Base-by-base conservation (phyloP, 2,888 invertebrate genomes). In the Lycophotia porphyrea region DNA sequence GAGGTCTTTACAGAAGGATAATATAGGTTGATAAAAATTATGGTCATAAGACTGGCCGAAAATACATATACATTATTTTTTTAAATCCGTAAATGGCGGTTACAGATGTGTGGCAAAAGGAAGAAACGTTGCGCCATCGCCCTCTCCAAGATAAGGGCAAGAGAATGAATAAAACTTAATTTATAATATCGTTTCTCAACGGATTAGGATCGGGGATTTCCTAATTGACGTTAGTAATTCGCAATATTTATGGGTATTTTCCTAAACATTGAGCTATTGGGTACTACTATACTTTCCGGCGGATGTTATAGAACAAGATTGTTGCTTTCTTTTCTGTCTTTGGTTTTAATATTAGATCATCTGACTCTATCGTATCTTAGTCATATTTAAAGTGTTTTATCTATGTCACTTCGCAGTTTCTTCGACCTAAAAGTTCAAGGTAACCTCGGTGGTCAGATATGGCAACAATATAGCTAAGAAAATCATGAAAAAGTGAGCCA, bases 401-500 rank as follows among this genome's bases (percentile, higher is more conserved):
- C 55, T 60, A 58, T 70, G 58, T n/a, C 27, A 36, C 42, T 34
- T 21, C 24, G 34, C 44, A 18, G 11, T 75, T 66, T 75, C 60
- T 39, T 47, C 21, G 27, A 71, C 27, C 13, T 39, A 58, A 67
- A 67, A 71, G 77, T 67, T 81, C 81, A 80, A 76, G 75, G 69
- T 60, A 65, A 65, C 44, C 27, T 67, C 44, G 21, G n/a, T 18
- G 18, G 24, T 15, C 44, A 65, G 71, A 63, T 68, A 61, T 34
- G 34, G 15, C 49, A 81, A 61, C 39, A 69, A 15, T 65, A 58
- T 39, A 1, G 13, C 7, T 15, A 24, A 60, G 58, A 70, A 66
- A 67, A 68, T 68, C 52, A 52, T 74, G 83, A 74, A 74, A 82
- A 52, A 77, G 21, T 63, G 65, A 75, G 47, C 31, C n/a, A 75